phyloP scores from a whole-genome alignment of 1,140 invertebrate species.

The Melanaphis sacchari region DNA sequence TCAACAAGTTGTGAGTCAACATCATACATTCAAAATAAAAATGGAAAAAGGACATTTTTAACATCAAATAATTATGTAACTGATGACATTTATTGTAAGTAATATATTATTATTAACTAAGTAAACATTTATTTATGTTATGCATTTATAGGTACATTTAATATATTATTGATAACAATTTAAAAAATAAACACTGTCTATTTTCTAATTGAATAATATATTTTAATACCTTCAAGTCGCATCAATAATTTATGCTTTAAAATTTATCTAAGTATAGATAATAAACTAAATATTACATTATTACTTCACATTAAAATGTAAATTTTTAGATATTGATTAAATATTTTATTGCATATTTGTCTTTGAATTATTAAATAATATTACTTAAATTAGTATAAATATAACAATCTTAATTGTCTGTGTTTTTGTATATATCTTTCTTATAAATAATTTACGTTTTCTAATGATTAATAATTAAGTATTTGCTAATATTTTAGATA shows the following conservation, averaged over 20 bases:
- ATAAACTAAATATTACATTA: not conserved
- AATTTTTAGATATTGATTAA: too few species aligned
- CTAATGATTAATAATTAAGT: not conserved
- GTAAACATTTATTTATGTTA: not conserved
- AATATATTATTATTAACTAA: not conserved
- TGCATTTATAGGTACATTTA: not conserved
- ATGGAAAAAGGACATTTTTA: conserved; percentile 2
- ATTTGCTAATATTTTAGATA: conserved; percentile 8
- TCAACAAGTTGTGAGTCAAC: not conserved
- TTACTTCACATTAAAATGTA: not conserved
- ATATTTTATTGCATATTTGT: too few species aligned
- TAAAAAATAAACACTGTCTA: too few species aligned
- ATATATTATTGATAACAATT: not conserved
- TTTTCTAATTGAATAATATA: too few species aligned
- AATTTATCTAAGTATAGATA: not conserved
- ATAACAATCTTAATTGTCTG: not conserved
- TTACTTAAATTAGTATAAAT: not conserved
- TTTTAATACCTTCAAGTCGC: not conserved
- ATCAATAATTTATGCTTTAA: not conserved
- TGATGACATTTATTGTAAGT: not conserved
- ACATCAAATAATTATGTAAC: not conserved
- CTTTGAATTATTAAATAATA: not conserved
- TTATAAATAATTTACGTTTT: not conserved
- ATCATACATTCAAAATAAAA: not conserved
- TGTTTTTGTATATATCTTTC: not conserved